Evolutionary conservation across 2,113 vertebrate genomes (phyloP).

Genomic region (Nothobranchius kuhntae): DNA sequence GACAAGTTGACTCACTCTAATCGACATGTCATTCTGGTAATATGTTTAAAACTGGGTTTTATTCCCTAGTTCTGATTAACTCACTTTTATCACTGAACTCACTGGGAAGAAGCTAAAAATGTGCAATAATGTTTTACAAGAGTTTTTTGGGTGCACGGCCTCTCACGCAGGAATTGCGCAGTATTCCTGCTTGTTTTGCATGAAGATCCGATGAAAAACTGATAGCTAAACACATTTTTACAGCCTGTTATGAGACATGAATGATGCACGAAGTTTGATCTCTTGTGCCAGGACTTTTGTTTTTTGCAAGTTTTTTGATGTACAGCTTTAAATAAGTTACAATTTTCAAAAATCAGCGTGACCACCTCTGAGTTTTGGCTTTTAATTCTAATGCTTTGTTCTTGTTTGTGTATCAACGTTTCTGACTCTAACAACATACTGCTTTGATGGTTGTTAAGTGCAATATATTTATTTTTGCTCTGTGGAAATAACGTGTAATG

Average conservation of each 20-base stretch:
- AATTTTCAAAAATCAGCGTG: conserved; percentile 14
- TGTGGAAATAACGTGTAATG: conserved; percentile 90
- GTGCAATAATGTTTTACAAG: background rate
- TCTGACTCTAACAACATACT: conserved; percentile 60
- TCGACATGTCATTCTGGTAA: background rate
- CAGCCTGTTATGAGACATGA: background rate
- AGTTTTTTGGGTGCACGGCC: background rate
- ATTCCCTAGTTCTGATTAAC: too few relatives aligned
- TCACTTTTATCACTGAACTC: too few relatives aligned
- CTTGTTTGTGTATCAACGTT: conserved; percentile 73
- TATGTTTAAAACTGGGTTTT: background rate
- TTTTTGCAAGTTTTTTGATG: background rate
- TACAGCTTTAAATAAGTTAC: conserved; percentile 9
- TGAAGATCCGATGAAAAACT: background rate
- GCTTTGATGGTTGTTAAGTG: conserved; percentile 90
- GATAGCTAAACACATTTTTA: background rate
- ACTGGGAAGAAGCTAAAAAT: background rate
- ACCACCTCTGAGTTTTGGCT: conserved; percentile 23
- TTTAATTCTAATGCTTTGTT: conserved; percentile 52
- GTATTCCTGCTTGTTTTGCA: background rate
- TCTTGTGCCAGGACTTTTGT: background rate
- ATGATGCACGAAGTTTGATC: conserved; percentile 5
- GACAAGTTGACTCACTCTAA: background rate
- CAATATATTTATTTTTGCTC: conserved; percentile 99
- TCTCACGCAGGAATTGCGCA: background rate